A percentile compares a stretch with the other conserved stretches of the same genome.
Conservation (phyloP, 92 coral and sea anemone genomes). For the Zoanthus sansibaricus region DNA sequence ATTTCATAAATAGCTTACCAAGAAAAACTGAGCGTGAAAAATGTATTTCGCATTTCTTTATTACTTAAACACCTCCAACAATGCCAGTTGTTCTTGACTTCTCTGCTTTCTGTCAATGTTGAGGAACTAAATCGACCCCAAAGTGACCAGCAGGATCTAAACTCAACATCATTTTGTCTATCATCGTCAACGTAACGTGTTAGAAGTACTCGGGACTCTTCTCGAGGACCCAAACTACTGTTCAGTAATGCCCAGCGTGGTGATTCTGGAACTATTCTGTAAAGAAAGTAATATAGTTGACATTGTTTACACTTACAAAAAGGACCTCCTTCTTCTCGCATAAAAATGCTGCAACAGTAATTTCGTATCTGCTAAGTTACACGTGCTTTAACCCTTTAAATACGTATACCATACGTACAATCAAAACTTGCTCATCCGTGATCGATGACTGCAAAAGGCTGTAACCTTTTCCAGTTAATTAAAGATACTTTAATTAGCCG, state of each 20-base stretch:
- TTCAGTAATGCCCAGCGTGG: constrained; percentile 81
- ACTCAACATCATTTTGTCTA: constrained; percentile 22
- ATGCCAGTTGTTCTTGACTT: constrained; percentile 5
- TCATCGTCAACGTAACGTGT: constrained; percentile 64
- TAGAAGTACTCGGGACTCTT: constrained; percentile 74
- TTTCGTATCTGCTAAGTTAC: no score
- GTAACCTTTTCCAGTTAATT: no score
- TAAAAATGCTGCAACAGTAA: no score
- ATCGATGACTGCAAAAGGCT: no score
- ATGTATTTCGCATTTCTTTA: constrained; percentile 56
- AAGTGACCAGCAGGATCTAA: constrained; percentile 46
- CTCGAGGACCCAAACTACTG: constrained; percentile 31
- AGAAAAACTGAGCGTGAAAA: constrained; percentile 21
- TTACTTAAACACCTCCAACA: constrained; percentile 68
- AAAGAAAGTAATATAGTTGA: neutral
- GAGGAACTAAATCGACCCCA: constrained; percentile 43
- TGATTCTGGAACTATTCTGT: constrained; percentile 78
- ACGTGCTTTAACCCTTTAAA: no score
- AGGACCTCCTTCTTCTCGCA: no score
- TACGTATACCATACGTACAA: no score
- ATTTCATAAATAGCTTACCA: constrained; percentile 22
- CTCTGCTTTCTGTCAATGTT: neutral
- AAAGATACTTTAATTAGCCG: no score
- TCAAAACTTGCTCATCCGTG: no score
- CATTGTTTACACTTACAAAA: no score